These are phyloP conservation scores for Slavum lentiscoides DNA, from an alignment of 2,888 invertebrate genomes.

Conservation along the genomic window DNA sequence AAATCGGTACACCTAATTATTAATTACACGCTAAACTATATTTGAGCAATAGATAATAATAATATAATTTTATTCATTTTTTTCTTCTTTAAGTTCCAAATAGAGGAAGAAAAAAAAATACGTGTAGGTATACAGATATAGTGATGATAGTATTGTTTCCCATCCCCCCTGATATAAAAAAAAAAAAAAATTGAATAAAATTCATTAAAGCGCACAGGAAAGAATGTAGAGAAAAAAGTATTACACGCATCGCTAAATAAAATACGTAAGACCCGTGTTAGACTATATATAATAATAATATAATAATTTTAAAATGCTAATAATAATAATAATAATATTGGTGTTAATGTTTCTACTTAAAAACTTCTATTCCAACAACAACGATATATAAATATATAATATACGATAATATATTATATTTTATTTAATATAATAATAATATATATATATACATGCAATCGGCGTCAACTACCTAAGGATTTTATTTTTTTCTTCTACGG, in stretches of 20 bases:
- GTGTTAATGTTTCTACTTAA: constrained; percentile 35
- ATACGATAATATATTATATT: not conserved
- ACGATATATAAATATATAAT: not conserved
- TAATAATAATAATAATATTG: constrained; percentile 5
- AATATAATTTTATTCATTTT: constrained; percentile 10
- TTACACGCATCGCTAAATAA: not conserved
- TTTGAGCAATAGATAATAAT: constrained; percentile 46
- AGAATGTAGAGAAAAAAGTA: not conserved
- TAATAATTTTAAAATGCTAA: not conserved
- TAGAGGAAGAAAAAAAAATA: not conserved
- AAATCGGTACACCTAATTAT: constrained; percentile 8
- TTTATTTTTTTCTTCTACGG: too few species aligned
- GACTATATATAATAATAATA: not conserved
- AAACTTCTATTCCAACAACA: constrained; percentile 23
- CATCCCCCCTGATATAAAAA: not conserved
- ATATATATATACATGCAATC: constrained; percentile 40
- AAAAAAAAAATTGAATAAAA: constrained; percentile 13
- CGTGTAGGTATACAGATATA: too few species aligned
- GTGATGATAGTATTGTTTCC: too few species aligned
- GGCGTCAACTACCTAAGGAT: constrained; percentile 27
- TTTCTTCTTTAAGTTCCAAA: too few species aligned
- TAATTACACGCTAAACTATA: constrained; percentile 23
- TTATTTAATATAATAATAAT: not conserved
- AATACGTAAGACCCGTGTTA: constrained; percentile 20
- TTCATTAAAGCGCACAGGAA: constrained; percentile 26